phyloP scores from a whole-genome alignment of 2,113 vertebrate genomes.

The Strigops habroptila region DNA sequence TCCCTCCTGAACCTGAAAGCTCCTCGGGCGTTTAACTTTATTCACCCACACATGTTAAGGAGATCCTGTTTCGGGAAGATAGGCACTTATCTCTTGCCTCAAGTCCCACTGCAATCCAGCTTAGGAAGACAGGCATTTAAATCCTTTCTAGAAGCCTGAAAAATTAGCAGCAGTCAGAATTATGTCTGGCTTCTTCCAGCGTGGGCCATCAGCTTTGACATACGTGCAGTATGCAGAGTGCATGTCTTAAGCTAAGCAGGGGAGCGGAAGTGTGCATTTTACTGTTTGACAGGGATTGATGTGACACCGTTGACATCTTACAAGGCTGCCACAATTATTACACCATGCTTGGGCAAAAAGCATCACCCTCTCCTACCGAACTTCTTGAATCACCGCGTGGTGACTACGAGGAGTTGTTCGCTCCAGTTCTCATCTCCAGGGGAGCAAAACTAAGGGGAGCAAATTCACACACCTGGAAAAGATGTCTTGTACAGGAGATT shows the following conservation, averaged over 20 bases:
- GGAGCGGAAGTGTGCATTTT: not conserved
- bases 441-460: not conserved
- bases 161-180: constrained; percentile 47
- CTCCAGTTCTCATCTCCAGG: not conserved
- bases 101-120: constrained; percentile 37
- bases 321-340: not conserved
- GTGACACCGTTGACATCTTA: not conserved
- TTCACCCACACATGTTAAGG: constrained; percentile 52
- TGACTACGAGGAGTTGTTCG: rapidly evolving
- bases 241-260: not conserved
- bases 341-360: rapidly evolving
- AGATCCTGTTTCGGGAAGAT: constrained; percentile 57
- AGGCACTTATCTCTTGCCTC: constrained; percentile 59
- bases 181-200: not conserved
- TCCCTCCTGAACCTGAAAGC: constrained; percentile 31
- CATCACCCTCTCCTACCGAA: not conserved
- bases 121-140: constrained; percentile 55
- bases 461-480: not conserved
- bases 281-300: not conserved
- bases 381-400: not conserved
- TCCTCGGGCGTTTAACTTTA: constrained; percentile 40
- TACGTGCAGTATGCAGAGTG: not conserved
- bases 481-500: not conserved
- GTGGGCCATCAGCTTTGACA: not conserved
- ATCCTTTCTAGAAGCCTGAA: constrained; percentile 37